Conservation (phyloP, 1,140 invertebrate species). For the Archegozetes longisetosus region DNA sequence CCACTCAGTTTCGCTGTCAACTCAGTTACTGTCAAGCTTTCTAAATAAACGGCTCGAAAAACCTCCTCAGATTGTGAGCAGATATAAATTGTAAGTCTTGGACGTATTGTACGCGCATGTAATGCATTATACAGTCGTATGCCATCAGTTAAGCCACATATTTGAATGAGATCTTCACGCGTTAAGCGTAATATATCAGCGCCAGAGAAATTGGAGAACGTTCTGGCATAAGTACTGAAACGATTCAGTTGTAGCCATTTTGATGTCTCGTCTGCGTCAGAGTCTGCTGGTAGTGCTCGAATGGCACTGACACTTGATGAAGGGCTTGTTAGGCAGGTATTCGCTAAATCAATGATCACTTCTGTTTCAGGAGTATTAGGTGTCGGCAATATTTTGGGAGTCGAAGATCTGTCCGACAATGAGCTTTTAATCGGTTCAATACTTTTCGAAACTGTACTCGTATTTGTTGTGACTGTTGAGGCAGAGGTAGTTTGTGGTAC, state of each 20-base stretch:
- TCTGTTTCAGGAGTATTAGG: neutral
- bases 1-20: conserved; percentile 14
- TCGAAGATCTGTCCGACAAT: neutral
- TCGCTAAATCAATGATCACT: neutral
- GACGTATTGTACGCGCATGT: conserved; percentile 32
- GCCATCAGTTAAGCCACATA: conserved; percentile 76
- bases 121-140: conserved; percentile 79
- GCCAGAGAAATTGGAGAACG: conserved; percentile 66
- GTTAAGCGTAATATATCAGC: conserved; percentile 67
- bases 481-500: neutral
- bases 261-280: conserved; percentile 49
- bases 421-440: neutral
- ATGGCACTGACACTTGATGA: neutral
- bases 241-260: conserved; percentile 62
- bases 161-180: conserved; percentile 77
- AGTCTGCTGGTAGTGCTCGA: conserved; percentile 37
- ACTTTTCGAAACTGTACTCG: neutral
- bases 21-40: conserved; percentile 17
- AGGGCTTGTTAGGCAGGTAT: neutral
- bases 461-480: neutral
- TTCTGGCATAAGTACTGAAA: conserved; percentile 52
- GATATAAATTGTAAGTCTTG: conserved; percentile 19
- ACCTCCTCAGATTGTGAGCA: conserved; percentile 15
- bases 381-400: neutral
- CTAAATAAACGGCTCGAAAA: conserved; percentile 19